A percentile compares a stretch with the other conserved stretches of the same genome.
Evolutionary conservation across 2,888 invertebrate genomes (phyloP).

Genomic region (Hartigia nigra): DNA sequence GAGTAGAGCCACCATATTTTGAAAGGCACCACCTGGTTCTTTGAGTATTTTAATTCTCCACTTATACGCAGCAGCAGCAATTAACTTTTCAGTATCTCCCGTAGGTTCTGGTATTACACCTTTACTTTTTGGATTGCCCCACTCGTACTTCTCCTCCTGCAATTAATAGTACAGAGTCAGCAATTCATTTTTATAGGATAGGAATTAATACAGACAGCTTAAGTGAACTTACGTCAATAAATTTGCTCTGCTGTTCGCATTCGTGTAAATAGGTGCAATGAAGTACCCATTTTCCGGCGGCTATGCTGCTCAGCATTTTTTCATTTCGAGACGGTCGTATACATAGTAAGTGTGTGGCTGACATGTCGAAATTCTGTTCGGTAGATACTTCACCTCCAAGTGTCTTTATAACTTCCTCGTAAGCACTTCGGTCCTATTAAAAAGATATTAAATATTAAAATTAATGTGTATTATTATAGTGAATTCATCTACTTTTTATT

Average conservation of each 20-base stretch:
- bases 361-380: constrained; percentile 70
- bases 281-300: constrained; percentile 91
- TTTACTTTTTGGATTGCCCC: constrained; percentile 79
- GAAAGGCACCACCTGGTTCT: constrained; percentile 64
- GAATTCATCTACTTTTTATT: background rate
- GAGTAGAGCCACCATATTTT: constrained; percentile 67
- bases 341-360: constrained; percentile 82
- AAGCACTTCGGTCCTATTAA: constrained; percentile 68
- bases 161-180: constrained; percentile 23
- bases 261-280: constrained; percentile 81
- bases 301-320: constrained; percentile 87
- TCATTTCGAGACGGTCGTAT: constrained; percentile 83
- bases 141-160: constrained; percentile 86
- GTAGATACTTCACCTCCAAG: constrained; percentile 77
- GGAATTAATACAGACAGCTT: background rate
- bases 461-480: background rate
- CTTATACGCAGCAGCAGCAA: constrained; percentile 73
- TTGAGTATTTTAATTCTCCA: constrained; percentile 75
- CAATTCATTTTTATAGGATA: background rate
- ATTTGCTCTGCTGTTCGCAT: constrained; percentile 71
- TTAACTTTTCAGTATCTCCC: constrained; percentile 63
- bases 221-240: constrained; percentile 71
- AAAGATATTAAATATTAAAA: background rate
- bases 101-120: constrained; percentile 66
- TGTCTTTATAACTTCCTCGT: constrained; percentile 69